Evolutionary conservation across 2,888 invertebrate species (phyloP).

Genomic region (Drosophila robusta): DNA sequence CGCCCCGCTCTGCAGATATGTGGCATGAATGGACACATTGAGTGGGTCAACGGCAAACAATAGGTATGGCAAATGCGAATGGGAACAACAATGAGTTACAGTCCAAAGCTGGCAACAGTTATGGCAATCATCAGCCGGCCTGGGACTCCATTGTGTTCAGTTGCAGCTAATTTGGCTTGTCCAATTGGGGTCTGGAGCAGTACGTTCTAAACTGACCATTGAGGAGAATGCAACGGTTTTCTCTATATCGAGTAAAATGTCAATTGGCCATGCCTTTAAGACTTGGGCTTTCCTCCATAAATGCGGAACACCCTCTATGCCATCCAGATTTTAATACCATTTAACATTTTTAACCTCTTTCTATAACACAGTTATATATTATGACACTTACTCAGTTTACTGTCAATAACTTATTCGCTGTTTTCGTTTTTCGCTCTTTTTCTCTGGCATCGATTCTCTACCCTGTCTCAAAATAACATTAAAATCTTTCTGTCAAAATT

Average conservation of each 20-base stretch:
- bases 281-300: no score
- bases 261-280: no score
- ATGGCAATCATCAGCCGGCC: slow-evolving; percentile 45
- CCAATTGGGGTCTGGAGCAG: slow-evolving; percentile 20
- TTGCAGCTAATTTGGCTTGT: slow-evolving; percentile 48
- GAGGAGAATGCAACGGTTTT: slow-evolving; percentile 22
- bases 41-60: slow-evolving; percentile 60
- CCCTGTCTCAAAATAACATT: no score
- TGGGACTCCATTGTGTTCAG: slow-evolving; percentile 23
- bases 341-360: no score
- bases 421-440: no score
- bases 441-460: no score
- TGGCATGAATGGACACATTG: slow-evolving; percentile 53
- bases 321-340: no score
- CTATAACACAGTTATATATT: no score
- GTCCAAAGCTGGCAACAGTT: slow-evolving; percentile 50
- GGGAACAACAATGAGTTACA: slow-evolving; percentile 51
- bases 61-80: slow-evolving; percentile 38
- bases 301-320: no score
- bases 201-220: slow-evolving; percentile 20
- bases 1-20: slow-evolving; percentile 1
- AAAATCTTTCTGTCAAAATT: no score
- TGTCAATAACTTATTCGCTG: no score
- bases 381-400: no score
- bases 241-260: slow-evolving; percentile 13